Evolutionary conservation across 64 coral and sea anemone genomes (phyloP).

Genomic region (Actinia equina): DNA sequence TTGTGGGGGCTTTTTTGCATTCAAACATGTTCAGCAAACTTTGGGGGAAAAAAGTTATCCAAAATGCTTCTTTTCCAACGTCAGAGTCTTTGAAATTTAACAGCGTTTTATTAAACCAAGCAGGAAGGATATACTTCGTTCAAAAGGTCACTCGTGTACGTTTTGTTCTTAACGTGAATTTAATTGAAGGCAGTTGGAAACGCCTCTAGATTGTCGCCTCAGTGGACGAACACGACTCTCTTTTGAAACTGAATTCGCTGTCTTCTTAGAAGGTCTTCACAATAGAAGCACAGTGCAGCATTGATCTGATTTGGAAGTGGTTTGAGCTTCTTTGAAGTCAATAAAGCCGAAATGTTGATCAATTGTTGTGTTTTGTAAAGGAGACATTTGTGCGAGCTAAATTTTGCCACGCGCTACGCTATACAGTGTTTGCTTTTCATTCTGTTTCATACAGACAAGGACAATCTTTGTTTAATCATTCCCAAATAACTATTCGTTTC

Average conservation of each 20-base stretch:
- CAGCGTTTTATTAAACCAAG: neutral
- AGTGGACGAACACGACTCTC: neutral
- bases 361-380: neutral
- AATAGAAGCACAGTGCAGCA: neutral
- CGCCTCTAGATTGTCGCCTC: neutral
- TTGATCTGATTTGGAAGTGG: neutral
- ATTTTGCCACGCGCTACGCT: conserved; percentile 57
- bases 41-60: too few relatives aligned
- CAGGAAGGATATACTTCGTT: neutral
- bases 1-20: too few relatives aligned
- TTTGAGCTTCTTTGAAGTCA: neutral
- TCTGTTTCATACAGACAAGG: neutral
- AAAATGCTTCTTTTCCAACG: neutral
- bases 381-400: conserved; percentile 5
- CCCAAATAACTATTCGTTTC: conserved; percentile 46
- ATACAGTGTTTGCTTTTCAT: conserved; percentile 42
- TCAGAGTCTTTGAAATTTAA: neutral
- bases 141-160: neutral
- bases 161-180: neutral
- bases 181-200: neutral
- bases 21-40: too few relatives aligned
- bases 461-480: conserved; percentile 56
- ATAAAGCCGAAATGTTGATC: neutral
- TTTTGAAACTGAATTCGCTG: neutral
- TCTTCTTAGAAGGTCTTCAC: neutral